These are phyloP conservation scores for Aurelia sp. DNA, from an alignment of 30 jellyfish, hydroid and myxozoan species.

Conservation along the genomic window DNA sequence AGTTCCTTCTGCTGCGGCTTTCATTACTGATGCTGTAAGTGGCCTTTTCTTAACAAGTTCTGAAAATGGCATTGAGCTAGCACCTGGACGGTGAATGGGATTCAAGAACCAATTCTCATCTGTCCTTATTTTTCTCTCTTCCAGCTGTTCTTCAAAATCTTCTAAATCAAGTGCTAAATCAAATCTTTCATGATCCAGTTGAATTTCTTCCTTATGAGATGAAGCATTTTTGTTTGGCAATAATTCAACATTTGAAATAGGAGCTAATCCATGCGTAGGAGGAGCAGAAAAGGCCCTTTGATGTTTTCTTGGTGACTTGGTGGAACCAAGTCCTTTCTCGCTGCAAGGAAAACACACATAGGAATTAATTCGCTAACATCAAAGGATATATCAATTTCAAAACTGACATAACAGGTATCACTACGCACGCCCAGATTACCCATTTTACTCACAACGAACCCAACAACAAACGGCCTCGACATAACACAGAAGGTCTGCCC, in stretches of 20 bases:
- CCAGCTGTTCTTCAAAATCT: background rate
- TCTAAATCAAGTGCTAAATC: slow-evolving; percentile 21
- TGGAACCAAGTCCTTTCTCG: slow-evolving; percentile 23
- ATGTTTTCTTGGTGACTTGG: background rate
- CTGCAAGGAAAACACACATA: background rate
- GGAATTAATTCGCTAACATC: background rate
- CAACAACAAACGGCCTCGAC: background rate
- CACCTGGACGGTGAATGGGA: slow-evolving; percentile 65
- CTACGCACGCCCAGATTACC: no score
- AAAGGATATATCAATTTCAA: no score
- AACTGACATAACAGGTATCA: no score
- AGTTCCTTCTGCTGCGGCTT: slow-evolving; percentile 54
- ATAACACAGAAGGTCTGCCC: background rate
- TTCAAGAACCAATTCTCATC: slow-evolving; percentile 48
- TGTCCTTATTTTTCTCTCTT: background rate
- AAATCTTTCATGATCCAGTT: slow-evolving; percentile 6
- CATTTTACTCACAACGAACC: no score
- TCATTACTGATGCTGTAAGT: slow-evolving; percentile 56
- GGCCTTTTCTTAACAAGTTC: slow-evolving; percentile 45
- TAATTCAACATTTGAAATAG: slow-evolving; percentile 12
- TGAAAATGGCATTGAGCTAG: slow-evolving; percentile 26
- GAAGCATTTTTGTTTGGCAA: slow-evolving; percentile 23
- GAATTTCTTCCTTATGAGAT: slow-evolving; percentile 38
- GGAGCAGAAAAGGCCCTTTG: slow-evolving; percentile 50
- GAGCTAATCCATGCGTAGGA: background rate